phyloP scores from a whole-genome alignment of 92 coral and sea anemone species.

The Porites lobata region DNA sequence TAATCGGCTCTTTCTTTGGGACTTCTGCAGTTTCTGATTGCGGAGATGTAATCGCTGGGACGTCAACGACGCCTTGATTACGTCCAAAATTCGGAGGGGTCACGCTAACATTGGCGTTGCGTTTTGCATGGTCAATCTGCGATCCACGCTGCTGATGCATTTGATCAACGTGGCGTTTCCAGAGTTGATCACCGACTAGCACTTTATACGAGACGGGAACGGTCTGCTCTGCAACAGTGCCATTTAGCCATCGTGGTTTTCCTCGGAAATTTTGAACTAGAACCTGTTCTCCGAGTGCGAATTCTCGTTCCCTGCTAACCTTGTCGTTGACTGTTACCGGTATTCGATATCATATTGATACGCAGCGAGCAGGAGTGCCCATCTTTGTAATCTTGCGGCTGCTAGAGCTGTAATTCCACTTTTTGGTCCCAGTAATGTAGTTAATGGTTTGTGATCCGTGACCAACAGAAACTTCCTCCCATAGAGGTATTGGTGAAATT shows the following conservation, averaged over 20 bases:
- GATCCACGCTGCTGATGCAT: conserved; percentile 5
- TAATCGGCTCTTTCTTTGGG: too few relatives aligned
- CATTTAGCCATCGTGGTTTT: conserved; percentile 53
- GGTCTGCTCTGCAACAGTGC: conserved; percentile 29
- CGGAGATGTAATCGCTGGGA: too few relatives aligned
- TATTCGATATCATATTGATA: conserved; percentile 60
- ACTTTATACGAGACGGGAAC: conserved; percentile 28
- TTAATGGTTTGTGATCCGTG: conserved; percentile 66
- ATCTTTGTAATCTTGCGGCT: conserved; percentile 45
- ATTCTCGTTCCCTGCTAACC: conserved; percentile 44
- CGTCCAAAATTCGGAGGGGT: too few relatives aligned
- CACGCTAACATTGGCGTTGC: too few relatives aligned
- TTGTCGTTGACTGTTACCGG: conserved; percentile 30
- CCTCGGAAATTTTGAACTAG: conserved; percentile 31
- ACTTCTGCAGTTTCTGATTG: too few relatives aligned
- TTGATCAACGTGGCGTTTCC: conserved; percentile 12
- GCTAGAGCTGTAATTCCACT: conserved; percentile 44
- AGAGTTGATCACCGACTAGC: conserved; percentile 3
- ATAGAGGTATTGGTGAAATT: conserved; percentile 62
- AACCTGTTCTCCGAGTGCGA: conserved; percentile 39
- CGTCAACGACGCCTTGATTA: too few relatives aligned
- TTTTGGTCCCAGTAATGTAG: conserved; percentile 48
- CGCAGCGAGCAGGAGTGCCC: conserved; percentile 39
- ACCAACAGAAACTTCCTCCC: conserved; percentile 60
- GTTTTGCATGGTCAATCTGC: background rate